Percentiles rank a stretch among this genome's conserved stretches.
Evolutionary conservation across 1,140 invertebrate species (phyloP).

Genomic region (Trinorchestia longiramus): DNA sequence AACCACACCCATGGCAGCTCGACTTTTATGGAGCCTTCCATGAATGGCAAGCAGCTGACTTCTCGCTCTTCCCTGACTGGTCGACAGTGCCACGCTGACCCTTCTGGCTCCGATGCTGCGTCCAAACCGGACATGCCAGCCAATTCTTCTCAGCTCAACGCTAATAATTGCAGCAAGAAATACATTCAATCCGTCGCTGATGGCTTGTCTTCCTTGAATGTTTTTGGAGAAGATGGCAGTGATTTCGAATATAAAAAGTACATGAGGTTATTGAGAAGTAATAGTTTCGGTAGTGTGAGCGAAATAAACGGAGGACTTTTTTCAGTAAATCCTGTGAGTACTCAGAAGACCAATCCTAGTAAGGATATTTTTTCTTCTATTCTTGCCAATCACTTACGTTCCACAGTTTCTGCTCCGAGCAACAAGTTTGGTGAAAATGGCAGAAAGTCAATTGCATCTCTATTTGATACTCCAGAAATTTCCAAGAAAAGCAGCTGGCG

Average conservation of each 20-base stretch:
- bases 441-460: neutral
- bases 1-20: slow-evolving; percentile 48
- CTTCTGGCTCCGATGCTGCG: neutral
- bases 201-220: slow-evolving; percentile 24
- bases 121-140: neutral
- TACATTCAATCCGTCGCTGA: slow-evolving; percentile 19
- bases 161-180: neutral
- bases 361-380: neutral
- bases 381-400: slow-evolving; percentile 17
- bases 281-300: slow-evolving; percentile 43
- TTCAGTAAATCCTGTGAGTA: neutral
- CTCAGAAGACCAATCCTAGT: neutral
- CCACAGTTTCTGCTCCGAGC: neutral
- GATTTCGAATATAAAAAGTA: slow-evolving; percentile 49
- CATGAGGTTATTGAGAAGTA: slow-evolving; percentile 38
- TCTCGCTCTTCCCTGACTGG: slow-evolving; percentile 9
- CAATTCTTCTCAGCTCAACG: neutral
- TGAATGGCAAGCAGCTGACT: slow-evolving; percentile 39
- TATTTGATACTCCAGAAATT: neutral
- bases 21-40: slow-evolving; percentile 52
- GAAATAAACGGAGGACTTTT: neutral
- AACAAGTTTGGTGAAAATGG: neutral
- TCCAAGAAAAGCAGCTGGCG: neutral
- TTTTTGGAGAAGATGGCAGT: slow-evolving; percentile 42
- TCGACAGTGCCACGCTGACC: slow-evolving; percentile 19